Conservation (phyloP, 2,113 vertebrate genomes). For the Saccopteryx bilineata region DNA sequence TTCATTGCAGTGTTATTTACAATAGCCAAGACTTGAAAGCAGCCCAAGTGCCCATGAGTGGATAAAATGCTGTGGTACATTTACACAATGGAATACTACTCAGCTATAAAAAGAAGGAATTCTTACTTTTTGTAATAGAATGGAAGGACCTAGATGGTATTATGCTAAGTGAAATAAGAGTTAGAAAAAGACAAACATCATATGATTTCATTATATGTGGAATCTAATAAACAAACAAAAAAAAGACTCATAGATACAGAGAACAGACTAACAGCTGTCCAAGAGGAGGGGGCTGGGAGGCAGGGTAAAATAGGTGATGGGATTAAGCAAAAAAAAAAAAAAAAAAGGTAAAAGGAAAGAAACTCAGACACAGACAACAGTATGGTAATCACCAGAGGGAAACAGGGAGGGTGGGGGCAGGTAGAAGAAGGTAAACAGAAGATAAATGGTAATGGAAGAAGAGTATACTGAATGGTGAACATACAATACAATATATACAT, state of each 20-base stretch:
- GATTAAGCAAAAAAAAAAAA: neutral
- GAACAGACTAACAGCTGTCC: neutral
- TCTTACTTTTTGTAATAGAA: neutral
- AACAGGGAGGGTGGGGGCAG: neutral
- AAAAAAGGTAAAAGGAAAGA: neutral
- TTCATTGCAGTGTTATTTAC: neutral
- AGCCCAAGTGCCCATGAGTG: neutral
- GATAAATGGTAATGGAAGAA: neutral
- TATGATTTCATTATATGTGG: neutral
- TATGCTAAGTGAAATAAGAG: neutral
- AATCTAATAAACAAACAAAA: neutral
- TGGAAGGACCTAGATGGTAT: neutral
- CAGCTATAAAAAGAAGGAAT: neutral
- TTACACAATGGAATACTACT: neutral
- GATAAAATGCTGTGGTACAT: neutral
- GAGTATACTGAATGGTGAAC: neutral
- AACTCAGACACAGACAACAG: neutral
- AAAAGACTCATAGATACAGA: neutral
- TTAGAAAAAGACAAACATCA: neutral
- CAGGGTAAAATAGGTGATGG: neutral
- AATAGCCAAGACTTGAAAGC: neutral
- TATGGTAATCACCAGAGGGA: neutral
- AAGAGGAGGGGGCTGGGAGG: neutral
- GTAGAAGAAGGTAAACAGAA: neutral
- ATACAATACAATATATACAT: neutral